Evolutionary conservation across 2,113 vertebrate genomes (phyloP), one percentile per base, ranked within the genome.

Genomic region (Mormoops blainvillei): DNA sequence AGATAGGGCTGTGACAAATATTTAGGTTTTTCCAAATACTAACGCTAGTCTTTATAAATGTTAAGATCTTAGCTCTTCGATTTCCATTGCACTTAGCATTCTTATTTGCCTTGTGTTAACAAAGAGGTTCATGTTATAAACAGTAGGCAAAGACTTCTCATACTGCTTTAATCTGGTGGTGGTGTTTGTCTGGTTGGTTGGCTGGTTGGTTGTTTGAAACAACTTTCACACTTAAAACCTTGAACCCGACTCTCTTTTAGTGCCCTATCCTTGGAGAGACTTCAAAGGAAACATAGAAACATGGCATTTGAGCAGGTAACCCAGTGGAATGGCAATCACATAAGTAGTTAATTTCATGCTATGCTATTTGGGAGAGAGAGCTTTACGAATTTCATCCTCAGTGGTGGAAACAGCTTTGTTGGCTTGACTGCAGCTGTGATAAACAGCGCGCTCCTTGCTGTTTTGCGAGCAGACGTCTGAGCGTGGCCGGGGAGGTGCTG

Each of bases 401-500:
- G 70, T 33, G 58, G 89, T 38, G 78, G 94, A 93, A 97, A 96
- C 93, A 92, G 97, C 92, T 97, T 93, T 19, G 2, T 93, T 97
- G 97, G 96, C 97, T 96, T 96, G 80, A 81, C 83, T 93, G 65
- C 93, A 96, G 96, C 95, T 97, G 97, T 94, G 97, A 98, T 97
- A 94, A 97, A 97, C 96, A 97, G 92, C 82, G 36, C 0, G 1
- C 41, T 97, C 96, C 95, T 94, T 73, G 95, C 95, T 93, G 43
- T 61, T 96, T 77, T 94, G 91, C 93, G 92, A 77, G 52, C 14
- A 54, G 94, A 95, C 96, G 91, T 96, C 97, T 96, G 94, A 78
- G 94, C 87, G 85, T 43, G 90, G 83, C 94, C 96, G 50, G 78
- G 92, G 63, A 97, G 54, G 94, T 73, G 96, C 97, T 89, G 96